These are phyloP conservation scores for Holotrichia oblita DNA, from an alignment of 1,140 invertebrate genomes.

Conservation along the genomic window DNA sequence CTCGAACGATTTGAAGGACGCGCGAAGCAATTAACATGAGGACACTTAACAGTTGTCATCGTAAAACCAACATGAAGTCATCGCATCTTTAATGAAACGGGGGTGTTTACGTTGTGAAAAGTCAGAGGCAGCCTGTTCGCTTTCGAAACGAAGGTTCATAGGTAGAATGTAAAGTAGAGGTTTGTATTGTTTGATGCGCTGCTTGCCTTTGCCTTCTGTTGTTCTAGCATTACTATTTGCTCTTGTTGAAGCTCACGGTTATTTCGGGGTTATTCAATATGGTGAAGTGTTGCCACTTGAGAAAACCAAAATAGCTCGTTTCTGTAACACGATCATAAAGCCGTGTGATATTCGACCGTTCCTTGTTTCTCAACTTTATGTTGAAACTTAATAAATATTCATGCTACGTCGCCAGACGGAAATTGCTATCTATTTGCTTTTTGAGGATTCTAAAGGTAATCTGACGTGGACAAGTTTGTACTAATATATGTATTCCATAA, in stretches of 20 bases:
- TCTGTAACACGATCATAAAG: constrained; percentile 9
- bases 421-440: not conserved
- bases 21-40: constrained; percentile 15
- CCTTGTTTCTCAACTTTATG: not conserved
- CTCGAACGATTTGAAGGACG: constrained; percentile 26
- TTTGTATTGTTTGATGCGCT: not conserved
- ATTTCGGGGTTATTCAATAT: constrained; percentile 19
- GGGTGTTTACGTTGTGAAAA: constrained; percentile 26
- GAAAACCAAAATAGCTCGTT: constrained; percentile 15
- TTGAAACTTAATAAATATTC: not conserved
- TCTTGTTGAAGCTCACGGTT: not conserved
- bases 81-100: constrained; percentile 32
- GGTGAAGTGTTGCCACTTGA: constrained; percentile 25
- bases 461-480: not conserved
- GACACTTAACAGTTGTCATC: constrained; percentile 36
- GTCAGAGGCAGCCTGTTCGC: not conserved
- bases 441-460: not conserved
- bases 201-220: not conserved
- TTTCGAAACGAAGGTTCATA: not conserved
- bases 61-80: constrained; percentile 18
- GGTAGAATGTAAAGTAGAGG: constrained; percentile 3
- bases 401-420: not conserved
- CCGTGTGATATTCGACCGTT: not conserved
- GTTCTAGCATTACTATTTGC: not conserved
- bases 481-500: too few species aligned